Conservation (phyloP, 2,888 invertebrate genomes). For the Chalcosyrphus nemorum region DNA sequence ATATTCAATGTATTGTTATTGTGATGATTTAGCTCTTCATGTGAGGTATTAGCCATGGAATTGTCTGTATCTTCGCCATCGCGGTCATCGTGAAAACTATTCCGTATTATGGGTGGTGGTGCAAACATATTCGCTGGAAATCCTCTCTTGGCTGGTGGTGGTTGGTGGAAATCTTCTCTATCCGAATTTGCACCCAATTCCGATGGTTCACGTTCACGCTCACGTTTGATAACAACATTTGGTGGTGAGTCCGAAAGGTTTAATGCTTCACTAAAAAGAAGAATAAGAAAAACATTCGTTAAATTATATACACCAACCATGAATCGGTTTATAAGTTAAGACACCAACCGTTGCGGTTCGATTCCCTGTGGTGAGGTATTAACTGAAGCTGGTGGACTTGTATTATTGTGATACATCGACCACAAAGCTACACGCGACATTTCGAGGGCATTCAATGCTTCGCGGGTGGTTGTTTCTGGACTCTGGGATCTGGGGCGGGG, state of each 20-base stretch:
- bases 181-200: slow-evolving; percentile 62
- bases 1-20: too few relatives aligned
- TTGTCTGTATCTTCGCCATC: slow-evolving; percentile 75
- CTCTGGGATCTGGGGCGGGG: slow-evolving; percentile 79
- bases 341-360: slow-evolving; percentile 82
- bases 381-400: slow-evolving; percentile 82
- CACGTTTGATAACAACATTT: slow-evolving; percentile 83
- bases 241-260: slow-evolving; percentile 88
- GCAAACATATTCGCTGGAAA: slow-evolving; percentile 77
- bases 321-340: slow-evolving; percentile 31
- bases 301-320: slow-evolving; percentile 41
- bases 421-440: slow-evolving; percentile 91
- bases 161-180: slow-evolving; percentile 82
- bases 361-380: slow-evolving; percentile 81
- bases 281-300: slow-evolving; percentile 48
- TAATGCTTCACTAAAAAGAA: slow-evolving; percentile 87
- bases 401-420: slow-evolving; percentile 91
- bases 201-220: slow-evolving; percentile 82
- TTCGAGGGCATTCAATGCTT: slow-evolving; percentile 87
- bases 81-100: slow-evolving; percentile 22
- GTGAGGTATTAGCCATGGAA: slow-evolving; percentile 29
- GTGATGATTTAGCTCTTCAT: slow-evolving; percentile 23
- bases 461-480: slow-evolving; percentile 82
- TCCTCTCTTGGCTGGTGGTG: slow-evolving; percentile 85
- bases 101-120: slow-evolving; percentile 74